These are phyloP conservation scores for Leptinotarsa haldemani DNA, from an alignment of 2,888 invertebrate species.

Conservation along the genomic window DNA sequence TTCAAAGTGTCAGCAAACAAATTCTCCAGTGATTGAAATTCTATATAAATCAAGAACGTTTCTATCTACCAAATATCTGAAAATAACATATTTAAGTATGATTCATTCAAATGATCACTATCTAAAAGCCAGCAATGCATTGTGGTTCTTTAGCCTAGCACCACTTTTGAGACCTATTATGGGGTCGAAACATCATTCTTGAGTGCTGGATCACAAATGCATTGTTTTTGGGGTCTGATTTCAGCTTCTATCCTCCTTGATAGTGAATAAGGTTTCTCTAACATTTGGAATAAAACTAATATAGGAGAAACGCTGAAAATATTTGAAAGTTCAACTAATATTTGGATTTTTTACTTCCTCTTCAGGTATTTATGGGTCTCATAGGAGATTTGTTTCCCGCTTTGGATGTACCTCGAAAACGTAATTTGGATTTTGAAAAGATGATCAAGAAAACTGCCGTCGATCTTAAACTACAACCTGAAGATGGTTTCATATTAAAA, in stretches of 20 bases:
- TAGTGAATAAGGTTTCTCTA: no score
- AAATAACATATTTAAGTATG: neutral
- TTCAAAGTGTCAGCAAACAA: no score
- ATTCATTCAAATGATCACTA: neutral
- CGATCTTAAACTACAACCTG: slow-evolving; percentile 89
- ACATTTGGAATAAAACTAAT: no score
- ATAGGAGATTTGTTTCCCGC: slow-evolving; percentile 95
- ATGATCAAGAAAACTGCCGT: slow-evolving; percentile 80
- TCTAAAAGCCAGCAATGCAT: no score
- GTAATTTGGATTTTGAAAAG: slow-evolving; percentile 86
- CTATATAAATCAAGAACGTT: neutral
- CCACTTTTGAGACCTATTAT: no score
- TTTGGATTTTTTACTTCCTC: neutral
- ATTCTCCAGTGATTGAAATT: neutral
- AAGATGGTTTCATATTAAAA: slow-evolving; percentile 88
- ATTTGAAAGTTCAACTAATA: no score
- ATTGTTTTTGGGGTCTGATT: no score
- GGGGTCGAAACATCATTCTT: no score
- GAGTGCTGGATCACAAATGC: no score
- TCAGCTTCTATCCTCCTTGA: no score
- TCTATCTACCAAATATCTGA: neutral
- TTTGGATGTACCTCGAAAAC: slow-evolving; percentile 89
- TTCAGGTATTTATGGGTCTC: slow-evolving; percentile 85
- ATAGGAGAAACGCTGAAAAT: no score
- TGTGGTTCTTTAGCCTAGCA: no score